Percentiles rank a stretch among this genome's conserved stretches.
Conservation (phyloP, 2,888 invertebrate species). For the Drosophila neotestacea region DNA sequence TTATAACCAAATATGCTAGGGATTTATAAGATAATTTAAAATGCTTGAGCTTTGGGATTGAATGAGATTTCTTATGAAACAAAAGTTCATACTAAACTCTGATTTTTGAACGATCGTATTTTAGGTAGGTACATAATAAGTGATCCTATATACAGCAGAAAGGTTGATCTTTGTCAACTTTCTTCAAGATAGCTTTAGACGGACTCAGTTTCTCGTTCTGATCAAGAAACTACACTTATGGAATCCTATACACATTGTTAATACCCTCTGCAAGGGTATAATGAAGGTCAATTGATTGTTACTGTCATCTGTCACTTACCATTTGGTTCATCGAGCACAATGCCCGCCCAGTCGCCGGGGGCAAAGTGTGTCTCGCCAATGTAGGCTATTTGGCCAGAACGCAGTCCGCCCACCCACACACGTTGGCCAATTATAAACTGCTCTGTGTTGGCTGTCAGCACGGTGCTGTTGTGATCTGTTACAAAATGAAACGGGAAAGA, state of each 20-base stretch:
- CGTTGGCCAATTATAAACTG: conserved; percentile 98
- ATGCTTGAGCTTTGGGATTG: background rate
- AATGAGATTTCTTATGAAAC: background rate
- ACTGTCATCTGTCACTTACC: conserved; percentile 86
- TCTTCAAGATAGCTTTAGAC: too few species aligned
- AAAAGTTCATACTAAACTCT: too few species aligned
- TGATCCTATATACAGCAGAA: too few species aligned
- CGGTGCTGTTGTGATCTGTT: conserved; percentile 91
- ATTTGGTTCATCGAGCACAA: conserved; percentile 97
- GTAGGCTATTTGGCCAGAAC: conserved; percentile 96
- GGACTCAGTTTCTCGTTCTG: background rate
- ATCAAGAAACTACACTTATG: background rate
- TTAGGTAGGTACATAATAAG: too few species aligned
- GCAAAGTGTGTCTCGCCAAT: conserved; percentile 96
- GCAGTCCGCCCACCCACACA: conserved; percentile 96
- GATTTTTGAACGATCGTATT: too few species aligned
- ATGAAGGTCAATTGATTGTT: conserved; percentile 19
- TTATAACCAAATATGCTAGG: too few species aligned
- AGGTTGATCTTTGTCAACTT: too few species aligned
- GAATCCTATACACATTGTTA: background rate
- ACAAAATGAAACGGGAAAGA: background rate
- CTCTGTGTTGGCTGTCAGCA: conserved; percentile 96
- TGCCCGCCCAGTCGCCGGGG: conserved; percentile 99
- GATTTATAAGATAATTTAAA: background rate
- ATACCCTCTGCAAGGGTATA: background rate